A percentile compares a stretch with the other conserved stretches of the same genome.
phyloP scores from a whole-genome alignment of 2,888 invertebrate genomes.

The Hirtodrosophila alboralis region DNA sequence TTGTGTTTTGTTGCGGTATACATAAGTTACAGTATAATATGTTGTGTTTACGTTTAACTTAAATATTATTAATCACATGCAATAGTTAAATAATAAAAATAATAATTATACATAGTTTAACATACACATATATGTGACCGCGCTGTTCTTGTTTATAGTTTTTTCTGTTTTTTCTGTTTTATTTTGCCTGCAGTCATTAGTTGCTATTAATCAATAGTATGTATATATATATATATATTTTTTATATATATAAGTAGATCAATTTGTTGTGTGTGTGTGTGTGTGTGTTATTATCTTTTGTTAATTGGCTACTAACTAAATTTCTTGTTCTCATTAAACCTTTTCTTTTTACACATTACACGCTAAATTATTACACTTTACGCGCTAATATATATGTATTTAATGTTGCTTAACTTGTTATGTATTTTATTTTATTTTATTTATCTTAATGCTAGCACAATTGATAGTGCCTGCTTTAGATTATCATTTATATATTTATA shows the following conservation, averaged over 20 bases:
- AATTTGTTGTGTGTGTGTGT: slow-evolving; percentile 51
- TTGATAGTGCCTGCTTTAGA: slow-evolving; percentile 16
- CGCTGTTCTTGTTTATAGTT: slow-evolving; percentile 5
- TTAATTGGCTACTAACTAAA: slow-evolving; percentile 82
- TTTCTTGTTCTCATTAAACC: slow-evolving; percentile 65
- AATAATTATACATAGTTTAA: slow-evolving; percentile 76
- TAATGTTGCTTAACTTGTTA: slow-evolving; percentile 16
- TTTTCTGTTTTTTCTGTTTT: slow-evolving; percentile 10
- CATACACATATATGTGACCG: slow-evolving; percentile 47
- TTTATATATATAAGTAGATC: slow-evolving; percentile 56
- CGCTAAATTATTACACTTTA: slow-evolving; percentile 70
- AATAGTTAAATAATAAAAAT: slow-evolving; percentile 80
- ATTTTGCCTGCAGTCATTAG: slow-evolving; percentile 24
- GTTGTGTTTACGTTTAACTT: slow-evolving; percentile 78
- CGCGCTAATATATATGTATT: slow-evolving; percentile 59
- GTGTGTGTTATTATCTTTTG: slow-evolving; percentile 46
- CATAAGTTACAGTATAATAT: slow-evolving; percentile 76
- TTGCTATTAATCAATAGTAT: slow-evolving; percentile 30
- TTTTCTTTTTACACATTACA: slow-evolving; percentile 74
- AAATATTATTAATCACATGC: slow-evolving; percentile 83
- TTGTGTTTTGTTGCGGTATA: slow-evolving; percentile 62
- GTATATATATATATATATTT: slow-evolving; percentile 23
- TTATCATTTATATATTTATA: slow-evolving; percentile 1
- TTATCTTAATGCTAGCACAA: slow-evolving; percentile 16
- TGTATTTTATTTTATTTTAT: slow-evolving; percentile 18